Base-by-base conservation (phyloP, 2,113 vertebrate species). In the Macheiramphus alcinus region DNA sequence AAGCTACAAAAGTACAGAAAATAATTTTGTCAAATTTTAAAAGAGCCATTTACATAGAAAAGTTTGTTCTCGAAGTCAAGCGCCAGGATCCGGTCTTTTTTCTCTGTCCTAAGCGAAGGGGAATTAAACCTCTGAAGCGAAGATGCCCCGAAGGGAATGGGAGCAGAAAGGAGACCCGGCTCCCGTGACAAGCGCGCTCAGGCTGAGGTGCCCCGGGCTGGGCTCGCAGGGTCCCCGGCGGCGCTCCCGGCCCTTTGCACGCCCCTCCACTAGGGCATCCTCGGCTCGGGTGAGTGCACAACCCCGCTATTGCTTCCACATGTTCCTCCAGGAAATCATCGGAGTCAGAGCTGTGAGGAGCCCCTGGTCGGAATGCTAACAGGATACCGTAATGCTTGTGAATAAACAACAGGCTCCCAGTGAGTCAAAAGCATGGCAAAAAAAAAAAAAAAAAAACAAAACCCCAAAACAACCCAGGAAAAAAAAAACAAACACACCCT, bases 231-330 rank as follows among this genome's bases (percentile, higher is more conserved):
- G 70, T 10, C 34, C 58, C 45, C 71, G 34, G 27, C 38, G 16
- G 18, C 18, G 72, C 83, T 92, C 70, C 53, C 32, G 50, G 88
- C 87, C 93, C 72, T 61, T 75, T 87, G 96, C 85, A 4, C 55
- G 27, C 86, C 86, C 66, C 79, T 73, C 87, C 78, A 14, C 93
- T 78, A 74, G 94, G 56, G 97, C 97, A 90, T 96, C 98, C 96
- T 96, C 94, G 96, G 97, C 98, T 97, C 79, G 96, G 97, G 92
- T 91, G 97, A 98, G 94, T 73, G 97, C 96, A 53, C 87, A 96
- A 94, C 97, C 83, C 91, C 72, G 94, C 98, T 99, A 99, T 99
- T 98, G 98, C 99, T 99, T 99, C 99, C 99, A 99, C 98, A 99
- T 99, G 99, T 99, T 98, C 94, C 97, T 97, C 73, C 98, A 98